A percentile compares a stretch with the other conserved stretches of the same genome.
Evolutionary conservation across 2,113 vertebrate genomes (phyloP).

Genomic region (Amphiprion percula): DNA sequence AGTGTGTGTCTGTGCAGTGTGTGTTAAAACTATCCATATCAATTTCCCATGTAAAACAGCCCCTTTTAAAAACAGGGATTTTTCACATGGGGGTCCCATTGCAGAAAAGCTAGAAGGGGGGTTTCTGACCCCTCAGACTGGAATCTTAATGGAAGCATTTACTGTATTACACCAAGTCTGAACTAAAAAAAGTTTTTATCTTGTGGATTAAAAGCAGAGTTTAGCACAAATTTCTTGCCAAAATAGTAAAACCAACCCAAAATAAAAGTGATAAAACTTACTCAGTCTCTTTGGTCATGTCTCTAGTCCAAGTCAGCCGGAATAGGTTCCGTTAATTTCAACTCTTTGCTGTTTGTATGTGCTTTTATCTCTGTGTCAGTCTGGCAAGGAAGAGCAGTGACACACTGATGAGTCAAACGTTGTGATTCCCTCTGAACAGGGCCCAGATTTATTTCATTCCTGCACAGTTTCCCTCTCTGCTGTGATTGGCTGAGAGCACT

Average conservation of each 20-base stretch:
- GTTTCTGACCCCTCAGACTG: slow-evolving; percentile 1
- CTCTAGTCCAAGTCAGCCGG: slow-evolving; percentile 72
- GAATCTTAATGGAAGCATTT: not conserved
- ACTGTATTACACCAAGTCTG: slow-evolving; percentile 1
- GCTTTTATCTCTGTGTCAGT: slow-evolving; percentile 35
- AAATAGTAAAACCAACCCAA: not conserved
- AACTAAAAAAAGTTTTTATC: not conserved
- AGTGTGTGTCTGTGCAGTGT: slow-evolving; percentile 36
- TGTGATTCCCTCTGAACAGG: slow-evolving; percentile 75
- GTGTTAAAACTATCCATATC: slow-evolving; percentile 68
- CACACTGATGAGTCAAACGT: slow-evolving; percentile 74
- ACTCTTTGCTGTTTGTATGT: slow-evolving; percentile 22
- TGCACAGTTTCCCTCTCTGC: slow-evolving; percentile 58
- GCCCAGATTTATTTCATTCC: slow-evolving; percentile 78
- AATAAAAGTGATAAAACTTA: slow-evolving; percentile 70
- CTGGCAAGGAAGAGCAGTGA: slow-evolving; percentile 45
- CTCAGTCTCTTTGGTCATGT: slow-evolving; percentile 89
- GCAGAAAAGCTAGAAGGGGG: slow-evolving; percentile 37
- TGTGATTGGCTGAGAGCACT: slow-evolving; percentile 81
- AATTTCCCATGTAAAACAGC: slow-evolving; percentile 69
- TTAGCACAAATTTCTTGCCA: not conserved
- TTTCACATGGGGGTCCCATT: slow-evolving; percentile 79
- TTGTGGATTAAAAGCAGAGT: not conserved
- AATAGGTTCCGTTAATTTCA: slow-evolving; percentile 71
- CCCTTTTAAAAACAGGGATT: slow-evolving; percentile 48